phyloP scores from a whole-genome alignment of 2,113 vertebrate genomes.

The Mastomys natalensis region DNA sequence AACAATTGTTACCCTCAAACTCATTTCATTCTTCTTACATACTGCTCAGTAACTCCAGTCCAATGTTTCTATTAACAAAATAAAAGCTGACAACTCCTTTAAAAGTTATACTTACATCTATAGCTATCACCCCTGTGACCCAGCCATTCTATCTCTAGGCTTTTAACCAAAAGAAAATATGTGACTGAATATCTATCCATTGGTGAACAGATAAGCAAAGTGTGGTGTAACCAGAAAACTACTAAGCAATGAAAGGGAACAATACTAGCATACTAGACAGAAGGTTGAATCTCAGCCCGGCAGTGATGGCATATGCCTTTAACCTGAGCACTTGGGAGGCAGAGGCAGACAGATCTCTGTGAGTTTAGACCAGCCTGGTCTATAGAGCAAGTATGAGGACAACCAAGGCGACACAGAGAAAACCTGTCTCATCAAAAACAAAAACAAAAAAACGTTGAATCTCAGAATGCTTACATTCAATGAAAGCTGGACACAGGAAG shows the following conservation, averaged over 20 bases:
- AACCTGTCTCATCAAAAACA: no score
- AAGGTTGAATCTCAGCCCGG: background rate
- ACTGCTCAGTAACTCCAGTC: background rate
- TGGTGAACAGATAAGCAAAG: slow-evolving; percentile 26
- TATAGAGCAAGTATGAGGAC: background rate
- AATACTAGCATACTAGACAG: background rate
- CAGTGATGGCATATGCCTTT: background rate
- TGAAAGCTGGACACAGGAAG: slow-evolving; percentile 34
- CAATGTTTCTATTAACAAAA: slow-evolving; percentile 27
- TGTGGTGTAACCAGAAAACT: background rate
- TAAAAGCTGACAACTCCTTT: slow-evolving; percentile 20
- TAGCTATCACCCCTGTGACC: background rate
- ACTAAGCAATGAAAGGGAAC: background rate
- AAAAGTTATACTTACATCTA: slow-evolving; percentile 2
- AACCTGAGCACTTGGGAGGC: background rate
- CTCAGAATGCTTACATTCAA: background rate
- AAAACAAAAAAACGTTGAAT: slow-evolving; percentile 1
- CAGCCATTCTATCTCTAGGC: background rate
- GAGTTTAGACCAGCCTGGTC: background rate
- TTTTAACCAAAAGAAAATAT: slow-evolving; percentile 27
- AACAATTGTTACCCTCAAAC: background rate
- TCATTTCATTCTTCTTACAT: slow-evolving; percentile 27
- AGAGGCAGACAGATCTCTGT: background rate
- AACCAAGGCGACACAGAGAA: background rate
- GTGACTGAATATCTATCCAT: background rate